Conservation (phyloP, 2,888 invertebrate species). For the Tenthredo livida region DNA sequence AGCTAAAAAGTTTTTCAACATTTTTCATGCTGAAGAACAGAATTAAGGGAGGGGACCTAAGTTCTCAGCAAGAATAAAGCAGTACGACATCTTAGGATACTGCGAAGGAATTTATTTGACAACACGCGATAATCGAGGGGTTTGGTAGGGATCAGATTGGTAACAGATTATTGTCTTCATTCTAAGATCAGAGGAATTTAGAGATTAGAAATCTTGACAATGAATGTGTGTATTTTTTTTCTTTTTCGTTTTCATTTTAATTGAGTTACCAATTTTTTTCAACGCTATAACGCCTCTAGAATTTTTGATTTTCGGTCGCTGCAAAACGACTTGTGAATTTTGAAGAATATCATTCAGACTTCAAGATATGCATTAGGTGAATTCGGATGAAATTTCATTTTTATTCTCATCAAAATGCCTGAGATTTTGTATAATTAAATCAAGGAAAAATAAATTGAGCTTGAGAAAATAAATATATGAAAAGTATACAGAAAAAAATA, state of each 20-base stretch:
- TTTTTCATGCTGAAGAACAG: not conserved
- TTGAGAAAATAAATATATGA: not conserved
- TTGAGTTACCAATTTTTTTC: not conserved
- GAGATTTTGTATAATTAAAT: not conserved
- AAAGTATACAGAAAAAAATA: not conserved
- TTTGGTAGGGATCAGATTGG: not conserved
- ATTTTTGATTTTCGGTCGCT: not conserved
- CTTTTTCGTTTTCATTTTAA: not conserved
- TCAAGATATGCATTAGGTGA: not conserved
- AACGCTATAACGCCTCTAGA: not conserved
- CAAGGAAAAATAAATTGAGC: not conserved
- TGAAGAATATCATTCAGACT: not conserved
- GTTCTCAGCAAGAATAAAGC: not conserved
- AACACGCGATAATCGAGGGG: not conserved
- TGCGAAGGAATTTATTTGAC: not conserved
- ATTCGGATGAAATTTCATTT: not conserved
- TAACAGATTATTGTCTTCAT: not conserved
- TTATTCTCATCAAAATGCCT: not conserved
- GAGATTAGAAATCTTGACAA: not conserved
- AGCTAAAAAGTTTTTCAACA: conserved; percentile 65
- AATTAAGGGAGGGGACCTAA: not conserved
- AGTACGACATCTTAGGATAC: not conserved
- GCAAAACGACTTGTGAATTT: not conserved
- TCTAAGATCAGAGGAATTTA: not conserved
- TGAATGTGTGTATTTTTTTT: not conserved